Evolutionary conservation across 2,797 vertebrate genomes (phyloP).

Genomic region (Brachymystax lenok): DNA sequence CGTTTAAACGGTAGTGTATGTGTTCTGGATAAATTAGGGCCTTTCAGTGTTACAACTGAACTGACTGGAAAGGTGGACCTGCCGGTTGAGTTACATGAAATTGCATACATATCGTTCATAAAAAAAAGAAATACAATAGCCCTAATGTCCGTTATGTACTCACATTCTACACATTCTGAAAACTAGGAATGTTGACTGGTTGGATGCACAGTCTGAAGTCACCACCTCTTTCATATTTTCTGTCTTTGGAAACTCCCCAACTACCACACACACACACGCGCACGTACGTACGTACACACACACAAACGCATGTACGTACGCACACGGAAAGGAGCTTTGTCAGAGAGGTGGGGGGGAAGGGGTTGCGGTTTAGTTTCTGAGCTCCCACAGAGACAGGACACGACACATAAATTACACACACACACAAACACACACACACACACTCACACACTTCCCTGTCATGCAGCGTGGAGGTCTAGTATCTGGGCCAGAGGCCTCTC

Average conservation of each 20-base stretch:
- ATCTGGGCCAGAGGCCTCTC: constrained; percentile 53
- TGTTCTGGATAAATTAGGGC: constrained; percentile 4
- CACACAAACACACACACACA: constrained; percentile 33
- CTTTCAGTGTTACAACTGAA: constrained; percentile 12
- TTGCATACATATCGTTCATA: no score
- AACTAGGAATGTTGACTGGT: constrained; percentile 16
- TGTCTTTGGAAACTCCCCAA: constrained; percentile 26
- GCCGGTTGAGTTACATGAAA: no score
- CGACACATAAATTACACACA: no score
- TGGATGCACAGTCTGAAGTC: constrained; percentile 44
- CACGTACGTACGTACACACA: background rate
- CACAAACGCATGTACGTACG: background rate
- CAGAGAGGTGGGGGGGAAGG: background rate
- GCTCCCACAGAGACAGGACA: constrained; percentile 45
- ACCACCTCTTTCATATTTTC: constrained; percentile 64
- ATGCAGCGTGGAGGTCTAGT: constrained; percentile 46
- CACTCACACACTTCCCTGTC: constrained; percentile 50
- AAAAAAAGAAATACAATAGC: no score
- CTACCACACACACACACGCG: constrained; percentile 14
- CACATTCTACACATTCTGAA: constrained; percentile 15
- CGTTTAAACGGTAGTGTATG: background rate
- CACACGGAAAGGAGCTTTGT: no score
- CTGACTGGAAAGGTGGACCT: no score
- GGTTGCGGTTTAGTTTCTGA: constrained; percentile 17
- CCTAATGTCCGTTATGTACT: background rate